Evolutionary conservation across 2,797 vertebrate genomes (phyloP), one percentile per base, ranked within the genome.

Genomic region (Zenarchopterus dispar): DNA sequence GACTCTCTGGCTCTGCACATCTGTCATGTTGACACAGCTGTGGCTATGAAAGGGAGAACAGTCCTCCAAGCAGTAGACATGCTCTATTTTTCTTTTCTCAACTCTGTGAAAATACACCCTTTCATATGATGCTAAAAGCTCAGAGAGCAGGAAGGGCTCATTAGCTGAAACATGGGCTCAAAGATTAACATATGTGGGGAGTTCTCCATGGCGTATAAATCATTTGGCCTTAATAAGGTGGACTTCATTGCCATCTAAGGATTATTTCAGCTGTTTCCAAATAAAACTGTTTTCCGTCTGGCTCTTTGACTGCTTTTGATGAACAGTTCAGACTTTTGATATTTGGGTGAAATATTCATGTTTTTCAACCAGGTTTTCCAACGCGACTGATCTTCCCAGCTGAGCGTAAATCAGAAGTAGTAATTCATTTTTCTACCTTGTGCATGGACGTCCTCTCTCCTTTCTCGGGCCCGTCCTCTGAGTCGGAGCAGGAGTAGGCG

Each of bases 401-500:
- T 7, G 56, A 60, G 39, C 21, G 16, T 56, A 73, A 72, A 70
- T 67, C 39, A 48, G 8, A 53, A 69, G 42, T 44, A 45, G 19
- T 31, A 0, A 7, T 53, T 21, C 1, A n/a, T 49, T 31, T 22
- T 39, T 24, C 64, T 80, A 99, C 97, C 95, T 97, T 98, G 70
- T 96, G 93, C 61, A 98, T 94, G 13, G 96, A 92, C 5, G 95
- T 92, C 65, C 96, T 98, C 85, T 98, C 97, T 70, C 94, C 95
- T 62, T 94, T 96, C 60, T 99, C 97, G 0, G 95, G 84, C 55
- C 92, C 93, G 4, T 99, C 97, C 75, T 99, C 97, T 0, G 96
- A 96, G 88, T 99, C 97, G 0, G 97, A 98, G 88, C 94, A 96
- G 72, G 93, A 90, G 63, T 96, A 95, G 80, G 93, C 93, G 70